Conservation (phyloP, 2,113 vertebrate species). For the Callorhinus ursinus region DNA sequence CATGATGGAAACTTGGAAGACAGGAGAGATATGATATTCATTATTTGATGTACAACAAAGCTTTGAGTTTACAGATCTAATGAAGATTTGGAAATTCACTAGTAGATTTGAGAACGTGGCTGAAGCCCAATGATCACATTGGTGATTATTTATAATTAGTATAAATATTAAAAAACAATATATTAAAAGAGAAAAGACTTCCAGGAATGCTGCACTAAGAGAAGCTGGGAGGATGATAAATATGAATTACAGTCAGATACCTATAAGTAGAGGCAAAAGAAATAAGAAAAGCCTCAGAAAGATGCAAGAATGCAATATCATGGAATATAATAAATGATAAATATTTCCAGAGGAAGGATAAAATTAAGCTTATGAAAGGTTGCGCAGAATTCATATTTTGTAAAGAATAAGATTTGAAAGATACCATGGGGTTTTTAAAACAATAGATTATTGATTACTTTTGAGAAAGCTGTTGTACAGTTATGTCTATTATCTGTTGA, state of each 20-base stretch:
- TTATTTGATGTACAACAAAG: neutral
- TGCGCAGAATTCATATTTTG: neutral
- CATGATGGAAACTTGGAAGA: neutral
- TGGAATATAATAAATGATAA: neutral
- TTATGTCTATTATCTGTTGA: neutral
- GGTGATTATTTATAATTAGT: neutral
- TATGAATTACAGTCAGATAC: neutral
- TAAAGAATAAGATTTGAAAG: neutral
- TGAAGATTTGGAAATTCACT: neutral
- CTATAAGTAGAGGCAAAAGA: neutral
- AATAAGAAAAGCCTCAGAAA: neutral
- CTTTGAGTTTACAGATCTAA: neutral
- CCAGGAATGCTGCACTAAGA: neutral
- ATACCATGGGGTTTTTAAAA: neutral
- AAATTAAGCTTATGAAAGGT: neutral
- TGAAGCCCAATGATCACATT: neutral
- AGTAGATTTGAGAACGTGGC: neutral
- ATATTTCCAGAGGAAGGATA: neutral
- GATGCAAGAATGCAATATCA: neutral
- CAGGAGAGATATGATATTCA: neutral
- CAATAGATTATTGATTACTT: neutral
- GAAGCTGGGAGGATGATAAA: neutral
- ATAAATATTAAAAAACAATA: neutral
- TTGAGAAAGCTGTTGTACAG: neutral
- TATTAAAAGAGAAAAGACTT: neutral